Conservation (phyloP, 2,888 invertebrate species). For the Escarpia spicata region DNA sequence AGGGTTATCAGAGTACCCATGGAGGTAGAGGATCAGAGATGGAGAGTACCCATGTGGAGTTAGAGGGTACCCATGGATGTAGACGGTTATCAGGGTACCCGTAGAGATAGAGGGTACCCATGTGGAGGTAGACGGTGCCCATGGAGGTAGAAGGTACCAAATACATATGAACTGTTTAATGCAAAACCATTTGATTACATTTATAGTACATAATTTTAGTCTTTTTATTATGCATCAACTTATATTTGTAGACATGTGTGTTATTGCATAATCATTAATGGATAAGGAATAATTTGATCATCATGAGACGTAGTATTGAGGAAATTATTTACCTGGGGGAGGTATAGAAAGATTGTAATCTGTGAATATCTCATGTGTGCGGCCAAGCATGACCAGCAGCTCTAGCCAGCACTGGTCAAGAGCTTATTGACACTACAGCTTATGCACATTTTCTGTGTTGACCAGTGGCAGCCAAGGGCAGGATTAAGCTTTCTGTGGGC, state of each 20-base stretch:
- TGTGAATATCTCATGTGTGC: background rate
- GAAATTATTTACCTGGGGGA: background rate
- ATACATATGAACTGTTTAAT: too few species aligned
- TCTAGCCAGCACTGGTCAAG: background rate
- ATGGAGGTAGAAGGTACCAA: too few species aligned
- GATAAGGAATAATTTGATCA: background rate
- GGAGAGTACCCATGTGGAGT: too few species aligned
- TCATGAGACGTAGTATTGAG: background rate
- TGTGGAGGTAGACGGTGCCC: too few species aligned
- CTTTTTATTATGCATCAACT: background rate
- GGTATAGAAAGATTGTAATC: background rate
- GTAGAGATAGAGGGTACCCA: too few species aligned
- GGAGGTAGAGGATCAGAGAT: too few species aligned
- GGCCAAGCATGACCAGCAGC: background rate
- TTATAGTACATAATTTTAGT: background rate
- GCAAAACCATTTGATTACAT: too few species aligned
- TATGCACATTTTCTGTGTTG: background rate
- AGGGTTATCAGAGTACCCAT: too few species aligned
- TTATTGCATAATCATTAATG: background rate
- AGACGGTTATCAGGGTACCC: too few species aligned
- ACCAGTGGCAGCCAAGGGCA: background rate
- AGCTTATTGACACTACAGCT: constrained; percentile 6
- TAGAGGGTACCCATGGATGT: too few species aligned
- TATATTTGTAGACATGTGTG: background rate
- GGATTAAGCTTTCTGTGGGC: background rate